A percentile compares a stretch with the other conserved stretches of the same genome.
phyloP scores from a whole-genome alignment of 2,113 vertebrate genomes.

The Callithrix jacchus region DNA sequence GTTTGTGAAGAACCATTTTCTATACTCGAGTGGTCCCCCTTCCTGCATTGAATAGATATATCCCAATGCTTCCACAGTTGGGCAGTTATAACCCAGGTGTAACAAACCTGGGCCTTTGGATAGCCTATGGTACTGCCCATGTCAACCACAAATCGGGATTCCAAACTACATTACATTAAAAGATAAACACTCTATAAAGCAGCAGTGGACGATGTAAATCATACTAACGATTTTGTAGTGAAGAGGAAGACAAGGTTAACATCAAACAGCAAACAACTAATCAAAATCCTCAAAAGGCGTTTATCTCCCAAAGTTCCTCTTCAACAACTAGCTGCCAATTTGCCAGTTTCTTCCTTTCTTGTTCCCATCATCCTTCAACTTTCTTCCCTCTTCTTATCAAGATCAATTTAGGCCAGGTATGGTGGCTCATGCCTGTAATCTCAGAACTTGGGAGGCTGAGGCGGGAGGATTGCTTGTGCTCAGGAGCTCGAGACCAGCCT shows the following conservation, averaged over 20 bases:
- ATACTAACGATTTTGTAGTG: neutral
- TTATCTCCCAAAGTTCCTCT: neutral
- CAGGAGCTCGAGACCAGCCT: too few relatives aligned
- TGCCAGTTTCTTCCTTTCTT: conserved; percentile 7
- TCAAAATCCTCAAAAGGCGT: conserved; percentile 5
- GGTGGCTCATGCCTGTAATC: too few relatives aligned
- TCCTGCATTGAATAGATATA: neutral
- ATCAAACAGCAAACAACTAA: neutral
- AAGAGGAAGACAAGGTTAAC: neutral
- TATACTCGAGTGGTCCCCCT: neutral
- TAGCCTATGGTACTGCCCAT: neutral
- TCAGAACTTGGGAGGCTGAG: too few relatives aligned
- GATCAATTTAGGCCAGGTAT: neutral
- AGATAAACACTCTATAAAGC: conserved; percentile 5
- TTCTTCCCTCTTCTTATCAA: neutral
- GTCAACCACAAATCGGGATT: neutral
- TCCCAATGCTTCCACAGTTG: neutral
- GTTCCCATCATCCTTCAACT: neutral
- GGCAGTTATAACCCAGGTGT: neutral
- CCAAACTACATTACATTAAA: neutral
- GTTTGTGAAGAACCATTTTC: neutral
- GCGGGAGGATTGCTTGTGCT: too few relatives aligned
- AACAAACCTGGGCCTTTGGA: neutral
- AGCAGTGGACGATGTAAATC: neutral
- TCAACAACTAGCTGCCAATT: neutral